Evolutionary conservation across 2,797 vertebrate genomes (phyloP).

Genomic region (Hippocampus kuda): DNA sequence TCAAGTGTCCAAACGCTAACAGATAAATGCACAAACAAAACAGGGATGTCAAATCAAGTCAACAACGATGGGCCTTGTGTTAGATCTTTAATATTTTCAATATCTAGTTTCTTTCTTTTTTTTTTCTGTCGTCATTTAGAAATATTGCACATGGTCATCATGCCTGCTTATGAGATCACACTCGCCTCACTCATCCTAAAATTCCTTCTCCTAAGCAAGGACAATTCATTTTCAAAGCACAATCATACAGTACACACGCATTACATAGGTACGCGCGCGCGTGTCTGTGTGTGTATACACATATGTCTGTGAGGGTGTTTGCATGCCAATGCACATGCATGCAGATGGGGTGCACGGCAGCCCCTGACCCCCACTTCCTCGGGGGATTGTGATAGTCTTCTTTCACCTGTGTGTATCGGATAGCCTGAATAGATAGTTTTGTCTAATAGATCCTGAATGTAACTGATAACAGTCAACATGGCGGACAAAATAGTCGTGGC

Average conservation of each 20-base stretch:
- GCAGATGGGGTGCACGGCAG: constrained; percentile 48
- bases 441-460: constrained; percentile 55
- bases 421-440: constrained; percentile 48
- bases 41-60: constrained; percentile 27
- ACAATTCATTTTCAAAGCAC: constrained; percentile 71
- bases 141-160: constrained; percentile 83
- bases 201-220: constrained; percentile 71
- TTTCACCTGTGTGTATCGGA: constrained; percentile 38
- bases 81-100: constrained; percentile 78
- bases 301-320: constrained; percentile 60
- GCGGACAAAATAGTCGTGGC: constrained; percentile 55
- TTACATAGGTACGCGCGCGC: constrained; percentile 51
- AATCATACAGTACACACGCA: constrained; percentile 73
- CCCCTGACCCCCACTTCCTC: constrained; percentile 26
- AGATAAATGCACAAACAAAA: background rate
- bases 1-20: no score
- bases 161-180: constrained; percentile 72
- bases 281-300: constrained; percentile 59
- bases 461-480: constrained; percentile 65
- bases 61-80: constrained; percentile 51
- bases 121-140: constrained; percentile 68
- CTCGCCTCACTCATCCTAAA: constrained; percentile 68
- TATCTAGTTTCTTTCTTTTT: constrained; percentile 64
- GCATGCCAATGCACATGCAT: constrained; percentile 59
- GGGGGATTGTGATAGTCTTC: constrained; percentile 44